Conservation (phyloP, 2,888 invertebrate genomes). For the Altica lythri region DNA sequence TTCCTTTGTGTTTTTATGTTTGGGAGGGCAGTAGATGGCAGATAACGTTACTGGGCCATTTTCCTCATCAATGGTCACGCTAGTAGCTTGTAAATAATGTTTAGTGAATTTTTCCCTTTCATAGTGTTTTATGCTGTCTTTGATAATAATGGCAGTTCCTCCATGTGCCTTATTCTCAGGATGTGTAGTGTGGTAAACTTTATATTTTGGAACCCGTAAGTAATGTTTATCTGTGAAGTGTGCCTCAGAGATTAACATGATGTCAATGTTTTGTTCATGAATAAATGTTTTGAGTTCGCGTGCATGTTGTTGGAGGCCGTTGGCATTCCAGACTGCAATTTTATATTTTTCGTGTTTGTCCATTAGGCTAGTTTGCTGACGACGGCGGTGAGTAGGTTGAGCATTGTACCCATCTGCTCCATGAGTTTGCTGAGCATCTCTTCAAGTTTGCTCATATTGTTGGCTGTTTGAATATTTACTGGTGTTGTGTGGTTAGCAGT, state of each 20-base stretch:
- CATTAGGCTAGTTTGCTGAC: conserved; percentile 27
- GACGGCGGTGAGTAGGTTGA: conserved; percentile 32
- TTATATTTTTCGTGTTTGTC: conserved; percentile 20
- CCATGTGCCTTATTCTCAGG: conserved; percentile 31
- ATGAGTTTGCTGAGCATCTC: conserved; percentile 30
- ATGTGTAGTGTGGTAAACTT: conserved; percentile 31
- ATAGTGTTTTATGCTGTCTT: conserved; percentile 30
- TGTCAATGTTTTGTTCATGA: conserved; percentile 27
- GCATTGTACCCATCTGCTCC: conserved; percentile 31
- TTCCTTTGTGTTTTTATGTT: conserved; percentile 30
- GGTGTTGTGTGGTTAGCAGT: conserved; percentile 18
- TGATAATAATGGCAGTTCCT: conserved; percentile 33
- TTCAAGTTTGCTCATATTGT: conserved; percentile 29
- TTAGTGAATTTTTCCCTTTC: no score
- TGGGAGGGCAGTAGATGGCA: conserved; percentile 33
- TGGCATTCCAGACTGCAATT: conserved; percentile 35
- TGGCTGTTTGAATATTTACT: conserved; percentile 23
- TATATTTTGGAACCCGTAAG: conserved; percentile 34
- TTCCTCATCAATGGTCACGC: no score
- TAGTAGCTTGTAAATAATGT: no score
- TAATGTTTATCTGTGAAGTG: conserved; percentile 30
- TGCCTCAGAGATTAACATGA: conserved; percentile 32
- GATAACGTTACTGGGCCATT: conserved; percentile 32
- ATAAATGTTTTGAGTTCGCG: conserved; percentile 27
- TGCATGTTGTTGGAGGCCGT: conserved; percentile 31